Evolutionary conservation across 2,797 vertebrate genomes (phyloP).

Genomic region (Acanthurus leucopareius): DNA sequence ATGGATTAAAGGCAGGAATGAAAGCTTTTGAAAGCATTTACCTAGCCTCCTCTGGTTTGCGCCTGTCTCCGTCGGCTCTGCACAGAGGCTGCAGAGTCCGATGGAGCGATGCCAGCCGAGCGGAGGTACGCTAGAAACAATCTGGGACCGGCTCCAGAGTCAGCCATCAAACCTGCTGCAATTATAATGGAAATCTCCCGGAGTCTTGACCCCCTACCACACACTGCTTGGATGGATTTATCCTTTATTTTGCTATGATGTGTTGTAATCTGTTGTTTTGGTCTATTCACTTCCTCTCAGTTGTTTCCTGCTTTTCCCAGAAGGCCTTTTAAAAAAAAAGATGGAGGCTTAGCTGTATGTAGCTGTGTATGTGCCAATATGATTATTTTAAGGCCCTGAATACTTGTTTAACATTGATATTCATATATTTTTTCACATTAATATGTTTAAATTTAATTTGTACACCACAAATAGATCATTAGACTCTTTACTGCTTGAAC

Average conservation of each 20-base stretch:
- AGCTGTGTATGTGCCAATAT: too few species aligned
- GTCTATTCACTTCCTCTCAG: not conserved
- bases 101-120: conserved; percentile 51
- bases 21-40: conserved; percentile 59
- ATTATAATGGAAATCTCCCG: conserved; percentile 37
- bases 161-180: conserved; percentile 47
- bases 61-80: conserved; percentile 35
- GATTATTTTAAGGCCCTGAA: too few species aligned
- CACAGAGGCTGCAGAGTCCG: conserved; percentile 26
- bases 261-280: conserved; percentile 7
- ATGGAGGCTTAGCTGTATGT: not conserved
- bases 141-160: conserved; percentile 62
- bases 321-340: not conserved
- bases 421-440: too few species aligned
- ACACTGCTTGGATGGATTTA: conserved; percentile 23
- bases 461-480: too few species aligned
- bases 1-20: conserved; percentile 51
- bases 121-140: conserved; percentile 48
- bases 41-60: conserved; percentile 51
- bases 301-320: not conserved
- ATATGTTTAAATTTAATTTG: too few species aligned
- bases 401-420: too few species aligned
- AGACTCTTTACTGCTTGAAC: too few species aligned
- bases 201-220: conserved; percentile 11
- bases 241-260: conserved; percentile 22